Percentiles rank a stretch among this genome's conserved stretches.
Conservation (phyloP, 2,888 invertebrate species). For the Odiellus spinosus region DNA sequence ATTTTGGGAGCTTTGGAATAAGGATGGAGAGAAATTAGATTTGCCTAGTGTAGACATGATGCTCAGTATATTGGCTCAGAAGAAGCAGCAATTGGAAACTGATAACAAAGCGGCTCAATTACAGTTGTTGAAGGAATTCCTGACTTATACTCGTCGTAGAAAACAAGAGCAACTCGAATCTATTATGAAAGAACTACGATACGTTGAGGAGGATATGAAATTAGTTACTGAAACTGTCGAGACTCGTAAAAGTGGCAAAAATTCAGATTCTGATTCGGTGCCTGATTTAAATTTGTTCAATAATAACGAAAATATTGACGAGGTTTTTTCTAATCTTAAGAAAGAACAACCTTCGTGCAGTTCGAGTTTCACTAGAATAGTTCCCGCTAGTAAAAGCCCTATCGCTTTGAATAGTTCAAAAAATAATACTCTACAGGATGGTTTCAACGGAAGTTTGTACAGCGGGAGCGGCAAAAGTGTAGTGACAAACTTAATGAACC, state of each 20-base stretch:
- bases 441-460: slow-evolving; percentile 30
- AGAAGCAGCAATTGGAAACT: slow-evolving; percentile 61
- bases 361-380: no score
- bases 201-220: not conserved
- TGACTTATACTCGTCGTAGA: slow-evolving; percentile 54
- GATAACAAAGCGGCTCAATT: slow-evolving; percentile 60
- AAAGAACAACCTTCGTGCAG: no score
- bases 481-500: slow-evolving; percentile 13
- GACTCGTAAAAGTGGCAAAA: no score
- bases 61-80: slow-evolving; percentile 57
- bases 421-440: slow-evolving; percentile 22
- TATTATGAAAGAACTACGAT: not conserved
- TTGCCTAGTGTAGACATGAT: slow-evolving; percentile 65
- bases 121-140: slow-evolving; percentile 63
- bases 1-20: slow-evolving; percentile 20
- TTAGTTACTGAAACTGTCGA: no score
- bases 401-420: no score
- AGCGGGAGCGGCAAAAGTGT: slow-evolving; percentile 18
- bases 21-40: slow-evolving; percentile 35
- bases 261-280: no score
- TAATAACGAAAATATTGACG: no score
- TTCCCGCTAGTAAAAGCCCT: no score
- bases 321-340: no score
- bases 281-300: no score
- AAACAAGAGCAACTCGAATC: slow-evolving; percentile 39